Evolutionary conservation across 2,888 invertebrate genomes (phyloP).

Genomic region (Sphinx pinastri): DNA sequence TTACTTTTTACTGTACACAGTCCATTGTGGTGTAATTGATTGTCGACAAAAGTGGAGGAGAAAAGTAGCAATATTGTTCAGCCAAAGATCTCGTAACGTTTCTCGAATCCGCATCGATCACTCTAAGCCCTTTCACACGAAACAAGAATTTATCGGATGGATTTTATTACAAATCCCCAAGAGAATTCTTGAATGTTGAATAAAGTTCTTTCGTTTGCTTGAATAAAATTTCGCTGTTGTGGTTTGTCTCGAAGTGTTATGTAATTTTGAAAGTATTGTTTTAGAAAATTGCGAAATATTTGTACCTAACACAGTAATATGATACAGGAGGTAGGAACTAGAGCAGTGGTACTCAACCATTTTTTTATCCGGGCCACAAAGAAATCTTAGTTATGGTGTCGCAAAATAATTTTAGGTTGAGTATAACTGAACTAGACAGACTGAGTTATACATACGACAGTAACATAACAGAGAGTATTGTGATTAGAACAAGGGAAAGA

Average conservation of each 20-base stretch:
- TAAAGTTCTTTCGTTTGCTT: not conserved
- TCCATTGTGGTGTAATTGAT: too few relatives aligned
- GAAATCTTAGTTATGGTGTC: too few relatives aligned
- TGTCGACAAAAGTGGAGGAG: not conserved
- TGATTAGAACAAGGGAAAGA: too few relatives aligned
- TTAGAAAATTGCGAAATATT: not conserved
- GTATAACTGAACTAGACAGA: too few relatives aligned
- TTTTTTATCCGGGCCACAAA: too few relatives aligned
- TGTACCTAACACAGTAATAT: too few relatives aligned
- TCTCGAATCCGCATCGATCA: slow-evolving; percentile 34
- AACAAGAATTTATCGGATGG: slow-evolving; percentile 29
- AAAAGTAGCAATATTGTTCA: not conserved
- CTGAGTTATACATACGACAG: too few relatives aligned
- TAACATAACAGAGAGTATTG: too few relatives aligned
- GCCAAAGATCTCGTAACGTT: slow-evolving; percentile 23
- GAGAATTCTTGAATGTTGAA: slow-evolving; percentile 15
- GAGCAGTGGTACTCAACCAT: too few relatives aligned
- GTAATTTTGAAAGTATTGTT: not conserved
- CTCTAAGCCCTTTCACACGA: slow-evolving; percentile 28
- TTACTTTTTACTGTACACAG: too few relatives aligned
- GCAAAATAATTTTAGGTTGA: too few relatives aligned
- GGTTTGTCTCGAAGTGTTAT: not conserved
- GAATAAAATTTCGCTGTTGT: not conserved
- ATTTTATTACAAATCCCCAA: slow-evolving; percentile 32
- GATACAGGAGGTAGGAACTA: too few relatives aligned